These are phyloP conservation scores for Mayetiola destructor DNA, from an alignment of 2,888 invertebrate species.

Conservation along the genomic window DNA sequence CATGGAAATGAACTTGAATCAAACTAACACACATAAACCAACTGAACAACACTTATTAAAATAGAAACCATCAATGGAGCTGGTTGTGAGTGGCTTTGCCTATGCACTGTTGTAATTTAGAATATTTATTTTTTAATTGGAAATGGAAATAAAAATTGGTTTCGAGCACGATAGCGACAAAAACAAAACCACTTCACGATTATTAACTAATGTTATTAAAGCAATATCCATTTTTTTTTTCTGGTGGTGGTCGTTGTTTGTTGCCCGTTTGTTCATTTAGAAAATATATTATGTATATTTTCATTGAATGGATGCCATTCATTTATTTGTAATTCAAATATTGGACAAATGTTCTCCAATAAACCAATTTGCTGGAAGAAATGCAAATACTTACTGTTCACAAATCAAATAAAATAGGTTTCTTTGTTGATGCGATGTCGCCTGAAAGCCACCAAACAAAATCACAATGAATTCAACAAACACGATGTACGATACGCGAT, in stretches of 20 bases:
- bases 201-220: background rate
- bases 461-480: too few relatives aligned
- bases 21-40: background rate
- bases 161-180: background rate
- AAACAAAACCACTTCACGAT: background rate
- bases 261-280: background rate
- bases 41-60: background rate
- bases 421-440: too few relatives aligned
- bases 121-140: background rate
- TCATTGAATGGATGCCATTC: too few relatives aligned
- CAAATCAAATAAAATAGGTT: too few relatives aligned
- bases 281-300: background rate
- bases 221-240: background rate
- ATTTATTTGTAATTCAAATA: too few relatives aligned
- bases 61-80: background rate
- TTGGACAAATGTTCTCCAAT: too few relatives aligned
- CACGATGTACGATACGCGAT: too few relatives aligned
- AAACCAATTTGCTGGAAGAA: too few relatives aligned
- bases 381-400: too few relatives aligned
- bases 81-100: background rate
- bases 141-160: background rate
- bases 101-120: background rate
- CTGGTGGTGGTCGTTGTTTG: background rate
- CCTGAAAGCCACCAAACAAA: too few relatives aligned
- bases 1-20: background rate